A percentile compares a stretch with the other conserved stretches of the same genome.
Conservation (phyloP, 2,888 invertebrate genomes). For the Perizoma affinitatum region DNA sequence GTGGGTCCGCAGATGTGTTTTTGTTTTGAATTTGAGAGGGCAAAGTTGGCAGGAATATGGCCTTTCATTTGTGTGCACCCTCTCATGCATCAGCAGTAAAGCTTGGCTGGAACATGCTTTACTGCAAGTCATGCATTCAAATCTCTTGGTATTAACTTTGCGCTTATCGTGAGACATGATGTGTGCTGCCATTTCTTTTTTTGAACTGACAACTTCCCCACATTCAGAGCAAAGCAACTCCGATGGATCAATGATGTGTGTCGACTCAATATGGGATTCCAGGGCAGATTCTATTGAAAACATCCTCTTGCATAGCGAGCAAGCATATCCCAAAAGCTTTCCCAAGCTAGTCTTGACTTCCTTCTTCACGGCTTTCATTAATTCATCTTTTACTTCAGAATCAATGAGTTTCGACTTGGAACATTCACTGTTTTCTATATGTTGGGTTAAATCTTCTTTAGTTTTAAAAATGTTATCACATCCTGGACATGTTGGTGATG, state of each 20-base stretch:
- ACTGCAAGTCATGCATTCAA: constrained; percentile 72
- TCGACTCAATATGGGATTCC: constrained; percentile 71
- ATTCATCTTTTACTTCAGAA: constrained; percentile 63
- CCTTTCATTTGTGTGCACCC: constrained; percentile 79
- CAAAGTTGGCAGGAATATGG: constrained; percentile 77
- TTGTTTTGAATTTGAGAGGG: constrained; percentile 75
- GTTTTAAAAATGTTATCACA: constrained; percentile 67
- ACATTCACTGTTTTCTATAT: constrained; percentile 63
- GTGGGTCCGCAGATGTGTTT: constrained; percentile 78
- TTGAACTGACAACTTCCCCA: constrained; percentile 66
- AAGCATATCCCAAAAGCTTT: constrained; percentile 72
- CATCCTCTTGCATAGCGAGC: constrained; percentile 77
- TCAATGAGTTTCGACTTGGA: constrained; percentile 55
- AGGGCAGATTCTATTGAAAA: constrained; percentile 74
- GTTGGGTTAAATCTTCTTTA: constrained; percentile 52
- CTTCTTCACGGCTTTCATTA: constrained; percentile 75
- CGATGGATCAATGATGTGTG: constrained; percentile 65
- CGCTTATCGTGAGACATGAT: constrained; percentile 59
- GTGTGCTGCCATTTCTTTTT: constrained; percentile 65
- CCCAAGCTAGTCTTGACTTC: constrained; percentile 71
- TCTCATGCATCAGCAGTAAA: constrained; percentile 79
- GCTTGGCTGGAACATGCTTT: constrained; percentile 78
- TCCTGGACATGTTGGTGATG: constrained; percentile 60
- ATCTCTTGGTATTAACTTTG: constrained; percentile 59
- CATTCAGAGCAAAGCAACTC: constrained; percentile 68